phyloP scores from a whole-genome alignment of 2,113 vertebrate genomes.

The Pipra filicauda region DNA sequence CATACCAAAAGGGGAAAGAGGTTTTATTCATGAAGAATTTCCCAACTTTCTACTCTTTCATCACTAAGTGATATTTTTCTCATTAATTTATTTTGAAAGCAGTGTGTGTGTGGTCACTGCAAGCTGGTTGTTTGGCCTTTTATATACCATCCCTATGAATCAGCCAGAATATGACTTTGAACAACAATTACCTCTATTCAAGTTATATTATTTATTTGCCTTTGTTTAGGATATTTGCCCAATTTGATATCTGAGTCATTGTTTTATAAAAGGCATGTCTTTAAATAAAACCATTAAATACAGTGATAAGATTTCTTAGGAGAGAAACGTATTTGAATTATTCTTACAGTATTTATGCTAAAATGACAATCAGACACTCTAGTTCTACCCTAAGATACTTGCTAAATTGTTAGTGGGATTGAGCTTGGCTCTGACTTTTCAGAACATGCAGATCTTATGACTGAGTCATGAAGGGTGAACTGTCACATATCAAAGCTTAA shows the following conservation, averaged over 20 bases:
- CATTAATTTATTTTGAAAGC: background rate
- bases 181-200: background rate
- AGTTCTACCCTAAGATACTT: background rate
- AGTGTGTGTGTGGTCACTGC: background rate
- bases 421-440: slow-evolving; percentile 31
- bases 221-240: background rate
- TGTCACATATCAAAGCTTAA: slow-evolving; percentile 17
- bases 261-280: background rate
- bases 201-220: background rate
- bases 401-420: background rate
- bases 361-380: background rate
- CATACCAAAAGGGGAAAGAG: background rate
- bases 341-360: background rate
- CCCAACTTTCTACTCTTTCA: background rate
- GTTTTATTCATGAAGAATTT: background rate
- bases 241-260: background rate
- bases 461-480: background rate
- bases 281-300: background rate
- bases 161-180: background rate
- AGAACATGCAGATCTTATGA: background rate
- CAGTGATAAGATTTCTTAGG: background rate
- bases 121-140: background rate
- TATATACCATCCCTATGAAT: background rate
- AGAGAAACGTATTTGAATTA: background rate
- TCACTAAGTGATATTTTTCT: background rate